These are phyloP conservation scores for Zaprionus bogoriensis DNA, from an alignment of 2,888 invertebrate species.

Conservation along the genomic window DNA sequence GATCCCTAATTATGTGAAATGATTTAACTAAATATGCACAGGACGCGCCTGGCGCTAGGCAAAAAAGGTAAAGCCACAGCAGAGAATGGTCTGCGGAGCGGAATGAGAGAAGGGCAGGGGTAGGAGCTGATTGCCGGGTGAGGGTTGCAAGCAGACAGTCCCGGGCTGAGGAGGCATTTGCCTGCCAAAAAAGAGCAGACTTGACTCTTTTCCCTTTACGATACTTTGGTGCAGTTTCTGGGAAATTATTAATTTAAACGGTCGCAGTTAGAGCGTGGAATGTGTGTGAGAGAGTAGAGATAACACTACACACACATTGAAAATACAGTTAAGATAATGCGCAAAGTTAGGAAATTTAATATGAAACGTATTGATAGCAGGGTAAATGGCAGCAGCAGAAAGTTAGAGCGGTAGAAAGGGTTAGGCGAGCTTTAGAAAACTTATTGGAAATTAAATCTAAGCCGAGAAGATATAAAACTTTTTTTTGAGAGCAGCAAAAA, in stretches of 20 bases:
- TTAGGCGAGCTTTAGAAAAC: too few relatives aligned
- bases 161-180: too few relatives aligned
- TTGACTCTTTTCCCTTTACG: conserved; percentile 66
- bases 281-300: background rate
- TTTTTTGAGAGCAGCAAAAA: too few relatives aligned
- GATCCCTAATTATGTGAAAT: conserved; percentile 83
- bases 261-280: conserved; percentile 31
- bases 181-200: conserved; percentile 10
- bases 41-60: conserved; percentile 39
- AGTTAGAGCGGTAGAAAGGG: too few relatives aligned
- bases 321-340: background rate
- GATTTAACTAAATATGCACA: conserved; percentile 80
- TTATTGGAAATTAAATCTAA: too few relatives aligned
- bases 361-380: background rate
- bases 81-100: background rate
- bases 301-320: background rate
- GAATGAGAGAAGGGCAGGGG: background rate
- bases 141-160: conserved; percentile 25
- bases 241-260: conserved; percentile 74
- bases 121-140: background rate
- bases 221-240: conserved; percentile 71
- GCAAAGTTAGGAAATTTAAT: background rate
- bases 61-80: conserved; percentile 58
- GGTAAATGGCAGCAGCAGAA: too few relatives aligned
- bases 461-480: too few relatives aligned